Conservation (phyloP, 2,113 vertebrate species). For the Lepidiolamprologus cunningtoni region DNA sequence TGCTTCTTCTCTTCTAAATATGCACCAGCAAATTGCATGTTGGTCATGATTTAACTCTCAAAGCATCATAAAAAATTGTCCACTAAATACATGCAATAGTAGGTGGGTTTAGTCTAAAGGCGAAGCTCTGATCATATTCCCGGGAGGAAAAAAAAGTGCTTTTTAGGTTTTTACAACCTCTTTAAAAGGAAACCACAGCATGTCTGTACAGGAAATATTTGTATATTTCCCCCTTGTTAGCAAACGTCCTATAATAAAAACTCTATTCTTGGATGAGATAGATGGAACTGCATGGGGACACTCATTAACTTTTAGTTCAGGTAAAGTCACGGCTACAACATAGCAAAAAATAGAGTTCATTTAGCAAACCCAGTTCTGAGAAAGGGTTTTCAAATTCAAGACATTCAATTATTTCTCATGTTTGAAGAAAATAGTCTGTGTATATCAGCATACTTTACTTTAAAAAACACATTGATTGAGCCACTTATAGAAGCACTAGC, state of each 20-base stretch:
- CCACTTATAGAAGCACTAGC: conserved; percentile 43
- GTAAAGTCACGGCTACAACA: not conserved
- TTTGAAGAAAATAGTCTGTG: conserved; percentile 39
- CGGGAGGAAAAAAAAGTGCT: not conserved
- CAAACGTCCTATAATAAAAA: not conserved
- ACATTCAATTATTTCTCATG: conserved; percentile 40
- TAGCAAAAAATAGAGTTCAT: conserved; percentile 35
- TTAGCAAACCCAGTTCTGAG: conserved; percentile 6
- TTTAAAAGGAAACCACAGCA: not conserved
- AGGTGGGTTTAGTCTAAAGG: not conserved
- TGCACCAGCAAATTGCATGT: not conserved
- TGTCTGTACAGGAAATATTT: not conserved
- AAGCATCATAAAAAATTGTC: not conserved
- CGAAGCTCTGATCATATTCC: not conserved
- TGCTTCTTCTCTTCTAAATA: not conserved
- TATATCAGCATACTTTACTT: conserved; percentile 3
- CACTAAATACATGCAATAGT: not conserved
- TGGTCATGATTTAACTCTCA: not conserved
- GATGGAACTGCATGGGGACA: not conserved
- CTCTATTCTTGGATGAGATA: not conserved
- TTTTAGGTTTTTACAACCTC: not conserved
- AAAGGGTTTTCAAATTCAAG: conserved; percentile 23
- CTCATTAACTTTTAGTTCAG: not conserved
- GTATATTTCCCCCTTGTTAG: not conserved
- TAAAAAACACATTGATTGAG: conserved; percentile 43